A percentile compares a stretch with the other conserved stretches of the same genome.
phyloP scores from a whole-genome alignment of 2,888 invertebrate species.

The Spisula subtruncata region DNA sequence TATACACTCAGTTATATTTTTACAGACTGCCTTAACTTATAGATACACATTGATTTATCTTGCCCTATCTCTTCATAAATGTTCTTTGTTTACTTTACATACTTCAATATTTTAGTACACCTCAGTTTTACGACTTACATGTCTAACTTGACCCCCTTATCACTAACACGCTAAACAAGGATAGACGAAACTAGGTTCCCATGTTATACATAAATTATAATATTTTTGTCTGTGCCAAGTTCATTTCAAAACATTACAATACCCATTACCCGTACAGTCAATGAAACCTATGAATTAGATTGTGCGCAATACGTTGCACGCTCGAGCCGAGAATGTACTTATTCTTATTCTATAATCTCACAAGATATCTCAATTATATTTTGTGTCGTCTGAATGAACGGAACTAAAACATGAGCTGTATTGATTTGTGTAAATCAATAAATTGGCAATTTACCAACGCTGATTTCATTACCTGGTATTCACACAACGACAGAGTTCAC shows the following conservation, averaged over 20 bases:
- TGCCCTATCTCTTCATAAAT: not conserved
- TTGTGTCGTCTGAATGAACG: slow-evolving; percentile 15
- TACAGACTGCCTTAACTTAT: too few relatives aligned
- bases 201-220: not conserved
- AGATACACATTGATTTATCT: not conserved
- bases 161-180: not conserved
- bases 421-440: slow-evolving; percentile 63
- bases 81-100: not conserved
- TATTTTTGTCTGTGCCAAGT: not conserved
- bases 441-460: slow-evolving; percentile 49
- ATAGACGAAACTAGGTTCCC: not conserved
- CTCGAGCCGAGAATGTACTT: not conserved
- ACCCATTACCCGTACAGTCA: too few relatives aligned
- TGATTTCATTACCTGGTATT: slow-evolving; percentile 44
- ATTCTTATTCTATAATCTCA: slow-evolving; percentile 1
- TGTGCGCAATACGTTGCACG: not conserved
- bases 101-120: slow-evolving; percentile 1
- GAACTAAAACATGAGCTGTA: slow-evolving; percentile 22
- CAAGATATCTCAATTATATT: slow-evolving; percentile 22
- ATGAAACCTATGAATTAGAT: not conserved
- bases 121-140: not conserved
- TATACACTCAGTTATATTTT: too few relatives aligned
- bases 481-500: not conserved
- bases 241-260: slow-evolving; percentile 4
- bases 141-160: not conserved